These are phyloP conservation scores for Herpetotheres cachinnans DNA, from an alignment of 2,113 vertebrate species.

Conservation along the genomic window DNA sequence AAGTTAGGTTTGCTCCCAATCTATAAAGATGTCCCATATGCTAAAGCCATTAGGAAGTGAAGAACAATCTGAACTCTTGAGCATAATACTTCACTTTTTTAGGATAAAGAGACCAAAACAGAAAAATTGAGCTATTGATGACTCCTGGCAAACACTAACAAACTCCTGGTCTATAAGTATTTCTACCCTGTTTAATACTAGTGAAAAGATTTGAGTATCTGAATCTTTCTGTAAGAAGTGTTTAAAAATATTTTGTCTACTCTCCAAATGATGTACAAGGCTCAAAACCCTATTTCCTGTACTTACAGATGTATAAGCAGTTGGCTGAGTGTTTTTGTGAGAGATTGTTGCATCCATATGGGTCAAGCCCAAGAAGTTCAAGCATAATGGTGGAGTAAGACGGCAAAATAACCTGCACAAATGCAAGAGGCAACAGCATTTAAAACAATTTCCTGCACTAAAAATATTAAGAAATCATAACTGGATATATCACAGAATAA, in stretches of 20 bases:
- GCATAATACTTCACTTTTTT: neutral
- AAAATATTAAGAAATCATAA: neutral
- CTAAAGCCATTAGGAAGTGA: neutral
- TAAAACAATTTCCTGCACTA: neutral
- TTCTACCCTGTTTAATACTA: neutral
- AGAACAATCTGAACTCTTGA: neutral
- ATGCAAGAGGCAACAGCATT: neutral
- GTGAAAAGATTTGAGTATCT: neutral
- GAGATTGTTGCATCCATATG: slow-evolving; percentile 94
- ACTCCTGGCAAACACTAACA: neutral
- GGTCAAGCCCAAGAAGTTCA: slow-evolving; percentile 94
- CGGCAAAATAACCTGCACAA: slow-evolving; percentile 90
- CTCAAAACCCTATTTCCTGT: neutral
- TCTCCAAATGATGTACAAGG: neutral
- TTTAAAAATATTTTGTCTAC: neutral
- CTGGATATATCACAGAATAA: neutral
- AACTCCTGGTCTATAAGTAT: neutral
- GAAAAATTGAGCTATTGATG: neutral
- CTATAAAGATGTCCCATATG: neutral
- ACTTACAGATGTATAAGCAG: slow-evolving; percentile 92
- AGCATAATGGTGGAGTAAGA: slow-evolving; percentile 91
- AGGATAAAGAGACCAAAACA: neutral
- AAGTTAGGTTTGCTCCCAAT: neutral
- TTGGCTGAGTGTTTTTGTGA: slow-evolving; percentile 82
- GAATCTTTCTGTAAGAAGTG: neutral